Evolutionary conservation across 2,888 invertebrate species (phyloP).

Genomic region (Hetaerina titia): DNA sequence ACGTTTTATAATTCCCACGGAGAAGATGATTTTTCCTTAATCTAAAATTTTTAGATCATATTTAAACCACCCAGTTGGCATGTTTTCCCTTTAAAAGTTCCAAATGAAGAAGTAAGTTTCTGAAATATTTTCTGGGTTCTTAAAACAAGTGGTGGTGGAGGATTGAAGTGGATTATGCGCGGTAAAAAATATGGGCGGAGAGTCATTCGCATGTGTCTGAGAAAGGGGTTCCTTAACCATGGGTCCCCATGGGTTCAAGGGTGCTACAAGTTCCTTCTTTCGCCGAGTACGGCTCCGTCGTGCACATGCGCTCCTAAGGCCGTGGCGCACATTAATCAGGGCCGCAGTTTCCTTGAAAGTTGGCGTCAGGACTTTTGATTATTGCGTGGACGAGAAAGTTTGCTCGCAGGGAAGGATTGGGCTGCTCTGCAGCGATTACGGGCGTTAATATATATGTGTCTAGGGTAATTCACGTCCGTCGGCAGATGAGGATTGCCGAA

Average conservation of each 20-base stretch:
- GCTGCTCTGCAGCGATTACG: constrained; percentile 10
- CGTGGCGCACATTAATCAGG: constrained; percentile 28
- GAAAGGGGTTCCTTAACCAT: not conserved
- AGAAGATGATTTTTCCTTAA: too few species aligned
- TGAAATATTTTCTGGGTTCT: too few species aligned
- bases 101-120: too few species aligned
- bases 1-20: too few species aligned
- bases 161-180: not conserved
- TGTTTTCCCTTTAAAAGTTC: too few species aligned
- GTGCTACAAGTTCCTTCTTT: not conserved
- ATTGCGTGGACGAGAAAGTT: constrained; percentile 44
- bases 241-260: not conserved
- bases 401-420: constrained; percentile 27
- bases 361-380: constrained; percentile 37
- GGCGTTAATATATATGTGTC: constrained; percentile 20
- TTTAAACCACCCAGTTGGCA: too few species aligned
- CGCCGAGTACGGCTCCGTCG: not conserved
- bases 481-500: not conserved
- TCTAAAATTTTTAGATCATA: too few species aligned
- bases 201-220: too few species aligned
- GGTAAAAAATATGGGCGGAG: too few species aligned
- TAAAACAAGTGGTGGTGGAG: not conserved
- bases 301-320: not conserved
- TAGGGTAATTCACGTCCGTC: not conserved
- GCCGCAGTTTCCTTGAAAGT: constrained; percentile 34